Evolutionary conservation across 1,140 invertebrate genomes (phyloP), one percentile per base, ranked within the genome.

Genomic region (Schlechtendalia chinensis): DNA sequence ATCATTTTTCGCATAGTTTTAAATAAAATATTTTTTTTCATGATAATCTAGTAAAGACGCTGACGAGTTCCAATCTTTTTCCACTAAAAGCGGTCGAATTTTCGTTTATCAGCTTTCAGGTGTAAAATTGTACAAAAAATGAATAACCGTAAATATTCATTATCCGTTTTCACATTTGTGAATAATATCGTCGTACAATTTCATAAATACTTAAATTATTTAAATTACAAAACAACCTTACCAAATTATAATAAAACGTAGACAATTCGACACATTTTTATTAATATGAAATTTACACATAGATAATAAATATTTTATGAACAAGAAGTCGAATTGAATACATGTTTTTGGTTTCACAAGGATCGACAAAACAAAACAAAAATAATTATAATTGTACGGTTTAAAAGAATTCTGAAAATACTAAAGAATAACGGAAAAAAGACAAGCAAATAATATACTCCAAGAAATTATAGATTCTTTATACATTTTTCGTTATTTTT

Each of bases 141-240:
- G 3, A 39, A 39, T 39, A 39, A 39, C 8, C 32, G 32, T 39
- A 39, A 39, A 39, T 39, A 39, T 39, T 39, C 8, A 8, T 39
- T 39, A 39, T 39, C 32, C 8, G 17, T n/a, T 39, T n/a, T 1
- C 17, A 11, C 1, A 63, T 63, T 19, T 19, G 19, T 63, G 29
- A 32, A 63, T 32, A 63, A 63, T 39, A 63, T 19, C 8, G 11
- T n/a, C 29, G 5, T 65, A 24, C 12, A 32, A 22, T n/a, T 50
- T 69, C 22, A 50, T 69, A 50, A 69, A 69, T 69, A 47, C n/a
- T n/a, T 5, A 47, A 65, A 65, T 65, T 22, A 65, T 65, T 65
- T 29, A 39, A 22, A 65, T 65, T 65, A 39, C 39, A 4, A 45
- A 50, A 69, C 1, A 1, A 50, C 22, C 22, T 32, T 69, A 47